These are phyloP conservation scores for Drosophila triauraria DNA, from an alignment of 1,140 invertebrate species.

Conservation along the genomic window DNA sequence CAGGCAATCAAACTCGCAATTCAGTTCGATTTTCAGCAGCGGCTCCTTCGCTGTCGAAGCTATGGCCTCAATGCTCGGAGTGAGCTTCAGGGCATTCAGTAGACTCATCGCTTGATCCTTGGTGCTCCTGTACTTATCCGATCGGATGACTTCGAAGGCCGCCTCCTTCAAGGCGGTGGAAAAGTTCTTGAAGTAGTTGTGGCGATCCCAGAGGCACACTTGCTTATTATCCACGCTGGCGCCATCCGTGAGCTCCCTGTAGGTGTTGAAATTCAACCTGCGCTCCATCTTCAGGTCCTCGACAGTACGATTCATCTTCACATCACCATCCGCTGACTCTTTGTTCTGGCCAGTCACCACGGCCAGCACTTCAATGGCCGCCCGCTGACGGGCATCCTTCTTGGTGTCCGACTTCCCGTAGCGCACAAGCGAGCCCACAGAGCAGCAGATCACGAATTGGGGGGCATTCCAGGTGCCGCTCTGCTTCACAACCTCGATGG, in stretches of 20 bases:
- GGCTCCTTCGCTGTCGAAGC: slow-evolving; percentile 14
- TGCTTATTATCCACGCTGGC: slow-evolving; percentile 19
- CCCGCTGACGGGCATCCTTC: slow-evolving; percentile 76
- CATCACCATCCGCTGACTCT: neutral
- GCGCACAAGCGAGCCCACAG: slow-evolving; percentile 68
- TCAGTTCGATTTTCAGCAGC: slow-evolving; percentile 51
- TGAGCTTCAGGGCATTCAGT: slow-evolving; percentile 55
- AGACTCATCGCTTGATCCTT: slow-evolving; percentile 31
- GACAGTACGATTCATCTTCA: neutral
- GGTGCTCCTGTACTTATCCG: neutral
- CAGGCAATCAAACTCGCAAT: slow-evolving; percentile 63
- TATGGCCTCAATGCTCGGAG: slow-evolving; percentile 13
- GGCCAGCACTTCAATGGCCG: slow-evolving; percentile 65
- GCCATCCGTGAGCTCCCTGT: slow-evolving; percentile 60
- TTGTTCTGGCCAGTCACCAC: slow-evolving; percentile 39
- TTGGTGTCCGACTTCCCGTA: slow-evolving; percentile 76
- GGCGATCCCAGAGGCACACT: slow-evolving; percentile 61
- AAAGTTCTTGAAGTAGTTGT: slow-evolving; percentile 75
- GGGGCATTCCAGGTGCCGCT: slow-evolving; percentile 56
- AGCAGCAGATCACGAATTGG: slow-evolving; percentile 66
- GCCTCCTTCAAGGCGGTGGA: slow-evolving; percentile 44
- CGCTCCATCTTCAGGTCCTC: slow-evolving; percentile 48
- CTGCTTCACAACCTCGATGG: slow-evolving; percentile 70
- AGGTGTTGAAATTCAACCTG: slow-evolving; percentile 60
- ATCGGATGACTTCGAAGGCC: slow-evolving; percentile 40